Percentiles rank a stretch among this genome's conserved stretches.
phyloP scores from a whole-genome alignment of 1,140 invertebrate species.

The Trichonephila inaurata region DNA sequence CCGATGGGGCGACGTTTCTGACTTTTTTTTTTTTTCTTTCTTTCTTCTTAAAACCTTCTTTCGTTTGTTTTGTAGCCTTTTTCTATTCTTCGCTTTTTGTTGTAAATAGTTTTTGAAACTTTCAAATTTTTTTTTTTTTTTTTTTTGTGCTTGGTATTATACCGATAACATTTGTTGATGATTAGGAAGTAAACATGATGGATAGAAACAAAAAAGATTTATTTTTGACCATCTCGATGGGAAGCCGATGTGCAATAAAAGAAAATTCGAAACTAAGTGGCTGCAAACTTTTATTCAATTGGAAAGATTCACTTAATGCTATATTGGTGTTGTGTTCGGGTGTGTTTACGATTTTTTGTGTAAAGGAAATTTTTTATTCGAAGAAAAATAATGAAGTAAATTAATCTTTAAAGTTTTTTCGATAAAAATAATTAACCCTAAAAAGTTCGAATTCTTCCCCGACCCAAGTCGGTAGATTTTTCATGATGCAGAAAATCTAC shows the following conservation, averaged over 20 bases:
- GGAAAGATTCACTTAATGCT: too few relatives aligned
- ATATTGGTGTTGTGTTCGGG: too few relatives aligned
- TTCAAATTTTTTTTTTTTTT: background rate
- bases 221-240: background rate
- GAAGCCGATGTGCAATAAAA: background rate
- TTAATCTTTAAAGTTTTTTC: too few relatives aligned
- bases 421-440: too few relatives aligned
- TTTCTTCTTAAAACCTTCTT: too few relatives aligned
- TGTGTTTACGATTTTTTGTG: too few relatives aligned
- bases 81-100: background rate
- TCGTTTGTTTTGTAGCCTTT: background rate
- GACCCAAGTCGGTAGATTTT: too few relatives aligned
- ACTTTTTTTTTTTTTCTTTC: too few relatives aligned
- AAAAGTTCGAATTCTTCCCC: too few relatives aligned
- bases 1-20: background rate
- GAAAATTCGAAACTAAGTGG: background rate
- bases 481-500: too few relatives aligned
- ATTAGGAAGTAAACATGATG: background rate
- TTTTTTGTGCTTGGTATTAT: background rate
- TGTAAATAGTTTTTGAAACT: background rate
- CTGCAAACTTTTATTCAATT: background rate
- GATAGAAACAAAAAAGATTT: background rate
- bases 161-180: background rate
- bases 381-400: too few relatives aligned
- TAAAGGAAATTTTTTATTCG: too few relatives aligned